A percentile compares a stretch with the other conserved stretches of the same genome.
Evolutionary conservation across 2,888 invertebrate species (phyloP).

Genomic region (Rhingia rostrata): DNA sequence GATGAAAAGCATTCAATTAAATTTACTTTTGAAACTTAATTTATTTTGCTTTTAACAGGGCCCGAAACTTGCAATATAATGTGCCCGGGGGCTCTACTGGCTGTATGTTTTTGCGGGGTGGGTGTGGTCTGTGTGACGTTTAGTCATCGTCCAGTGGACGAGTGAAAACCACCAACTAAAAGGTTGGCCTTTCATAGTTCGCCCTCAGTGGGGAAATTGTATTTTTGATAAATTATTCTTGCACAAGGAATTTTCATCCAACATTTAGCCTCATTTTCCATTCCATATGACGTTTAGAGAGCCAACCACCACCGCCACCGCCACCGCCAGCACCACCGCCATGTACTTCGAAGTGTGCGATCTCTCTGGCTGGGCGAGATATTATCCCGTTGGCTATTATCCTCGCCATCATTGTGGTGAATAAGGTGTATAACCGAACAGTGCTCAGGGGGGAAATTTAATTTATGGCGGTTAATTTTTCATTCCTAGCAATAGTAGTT

Average conservation of each 20-base stretch:
- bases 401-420: slow-evolving; percentile 65
- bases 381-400: slow-evolving; percentile 65
- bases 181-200: slow-evolving; percentile 66
- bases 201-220: slow-evolving; percentile 42
- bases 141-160: slow-evolving; percentile 6
- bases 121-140: slow-evolving; percentile 6
- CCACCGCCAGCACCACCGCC: background rate
- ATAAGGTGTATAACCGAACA: slow-evolving; percentile 63
- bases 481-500: slow-evolving; percentile 48
- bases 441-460: slow-evolving; percentile 38
- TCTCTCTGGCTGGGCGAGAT: slow-evolving; percentile 29
- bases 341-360: background rate
- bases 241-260: slow-evolving; percentile 63
- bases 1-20: slow-evolving; percentile 74
- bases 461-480: slow-evolving; percentile 72
- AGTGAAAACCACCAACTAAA: slow-evolving; percentile 62
- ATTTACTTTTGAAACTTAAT: slow-evolving; percentile 74
- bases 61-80: slow-evolving; percentile 35
- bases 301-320: background rate
- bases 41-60: slow-evolving; percentile 72
- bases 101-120: background rate
- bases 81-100: background rate
- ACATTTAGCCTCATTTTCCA: slow-evolving; percentile 60
- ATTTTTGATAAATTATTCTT: slow-evolving; percentile 72
- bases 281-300: slow-evolving; percentile 62